Evolutionary conservation across 2,113 vertebrate species (phyloP).

Genomic region (Zingel zingel): DNA sequence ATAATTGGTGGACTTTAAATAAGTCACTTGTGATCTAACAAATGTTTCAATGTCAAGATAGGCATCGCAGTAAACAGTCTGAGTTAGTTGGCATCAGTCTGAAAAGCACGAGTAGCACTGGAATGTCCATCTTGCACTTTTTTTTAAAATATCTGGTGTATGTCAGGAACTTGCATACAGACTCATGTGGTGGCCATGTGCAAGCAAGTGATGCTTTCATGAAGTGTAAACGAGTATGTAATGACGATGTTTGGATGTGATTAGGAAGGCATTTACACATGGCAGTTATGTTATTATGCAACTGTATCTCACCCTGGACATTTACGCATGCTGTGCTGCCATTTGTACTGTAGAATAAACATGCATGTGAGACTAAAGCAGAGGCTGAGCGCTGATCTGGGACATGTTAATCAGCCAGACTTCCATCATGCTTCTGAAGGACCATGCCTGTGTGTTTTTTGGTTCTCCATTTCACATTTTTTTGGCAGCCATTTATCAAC

Average conservation of each 20-base stretch:
- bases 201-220: neutral
- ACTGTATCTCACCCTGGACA: neutral
- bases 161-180: neutral
- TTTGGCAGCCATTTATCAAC: neutral
- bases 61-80: neutral
- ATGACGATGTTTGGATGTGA: neutral
- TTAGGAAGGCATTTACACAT: neutral
- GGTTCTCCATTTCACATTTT: neutral
- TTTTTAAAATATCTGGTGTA: neutral
- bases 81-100: neutral
- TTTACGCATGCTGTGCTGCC: neutral
- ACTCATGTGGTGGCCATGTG: conserved; percentile 7
- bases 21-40: neutral
- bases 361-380: neutral
- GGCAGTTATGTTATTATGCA: neutral
- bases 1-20: no score
- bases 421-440: neutral
- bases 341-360: neutral
- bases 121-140: neutral
- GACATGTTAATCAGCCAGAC: neutral
- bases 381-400: neutral
- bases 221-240: neutral
- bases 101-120: neutral
- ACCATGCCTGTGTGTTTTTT: neutral
- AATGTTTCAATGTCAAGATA: neutral